Percentiles rank a stretch among this genome's conserved stretches.
These are phyloP conservation scores for Dicyrtoma fusca DNA, from an alignment of 2,888 invertebrate species.

Conservation along the genomic window DNA sequence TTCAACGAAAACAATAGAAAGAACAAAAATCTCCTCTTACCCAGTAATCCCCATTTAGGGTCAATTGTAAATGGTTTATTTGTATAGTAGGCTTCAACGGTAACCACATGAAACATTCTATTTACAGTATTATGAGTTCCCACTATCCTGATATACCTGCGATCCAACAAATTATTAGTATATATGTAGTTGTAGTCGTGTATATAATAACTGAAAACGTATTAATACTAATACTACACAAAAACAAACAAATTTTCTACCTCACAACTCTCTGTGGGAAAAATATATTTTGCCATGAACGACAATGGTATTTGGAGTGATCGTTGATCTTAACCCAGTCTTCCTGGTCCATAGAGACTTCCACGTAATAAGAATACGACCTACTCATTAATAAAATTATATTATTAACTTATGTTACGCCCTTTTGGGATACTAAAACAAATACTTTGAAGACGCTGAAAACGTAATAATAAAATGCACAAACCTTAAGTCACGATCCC, in stretches of 20 bases:
- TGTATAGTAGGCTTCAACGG: slow-evolving; percentile 87
- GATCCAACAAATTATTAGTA: slow-evolving; percentile 1
- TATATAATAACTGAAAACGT: too few relatives aligned
- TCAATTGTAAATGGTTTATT: slow-evolving; percentile 69
- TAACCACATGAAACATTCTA: slow-evolving; percentile 90
- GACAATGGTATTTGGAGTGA: slow-evolving; percentile 87
- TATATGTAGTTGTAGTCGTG: neutral
- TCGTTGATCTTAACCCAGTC: slow-evolving; percentile 89
- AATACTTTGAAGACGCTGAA: too few relatives aligned
- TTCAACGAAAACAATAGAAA: too few relatives aligned
- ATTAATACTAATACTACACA: too few relatives aligned
- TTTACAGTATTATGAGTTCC: slow-evolving; percentile 94
- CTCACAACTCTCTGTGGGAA: slow-evolving; percentile 83
- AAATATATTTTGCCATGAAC: slow-evolving; percentile 95
- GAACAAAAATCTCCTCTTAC: too few relatives aligned
- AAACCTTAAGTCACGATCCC: slow-evolving; percentile 80
- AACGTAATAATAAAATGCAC: neutral
- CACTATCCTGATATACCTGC: slow-evolving; percentile 61
- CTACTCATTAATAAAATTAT: slow-evolving; percentile 60
- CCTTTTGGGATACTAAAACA: too few relatives aligned
- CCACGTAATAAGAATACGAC: slow-evolving; percentile 80
- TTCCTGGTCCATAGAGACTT: slow-evolving; percentile 89
- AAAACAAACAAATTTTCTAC: slow-evolving; percentile 41
- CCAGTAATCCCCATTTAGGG: slow-evolving; percentile 70
- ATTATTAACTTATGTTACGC: too few relatives aligned